phyloP scores from a whole-genome alignment of 2,113 vertebrate genomes.

The Spheniscus mendiculus region DNA sequence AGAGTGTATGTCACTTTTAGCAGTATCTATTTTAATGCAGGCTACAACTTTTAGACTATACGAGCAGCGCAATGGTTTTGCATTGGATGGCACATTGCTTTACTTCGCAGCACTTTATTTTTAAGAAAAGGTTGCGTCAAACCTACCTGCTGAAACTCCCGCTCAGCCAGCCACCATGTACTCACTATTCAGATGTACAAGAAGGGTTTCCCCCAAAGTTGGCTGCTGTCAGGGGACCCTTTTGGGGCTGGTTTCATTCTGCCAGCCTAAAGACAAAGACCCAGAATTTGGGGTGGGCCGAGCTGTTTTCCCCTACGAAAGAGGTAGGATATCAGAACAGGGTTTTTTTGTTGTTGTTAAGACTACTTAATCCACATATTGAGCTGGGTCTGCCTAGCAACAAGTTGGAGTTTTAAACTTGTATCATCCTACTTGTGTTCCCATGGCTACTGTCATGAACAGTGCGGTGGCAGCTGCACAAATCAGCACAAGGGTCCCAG shows the following conservation, averaged over 20 bases:
- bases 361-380: slow-evolving; percentile 50
- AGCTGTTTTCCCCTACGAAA: neutral
- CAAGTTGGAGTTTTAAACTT: slow-evolving; percentile 75
- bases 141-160: neutral
- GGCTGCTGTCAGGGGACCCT: neutral
- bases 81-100: neutral
- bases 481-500: slow-evolving; percentile 62
- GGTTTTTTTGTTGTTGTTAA: neutral
- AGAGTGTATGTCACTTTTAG: neutral
- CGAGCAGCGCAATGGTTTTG: neutral
- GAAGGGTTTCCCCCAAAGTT: neutral
- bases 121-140: neutral
- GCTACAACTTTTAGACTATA: neutral
- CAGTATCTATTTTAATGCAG: slow-evolving; percentile 50
- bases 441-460: slow-evolving; percentile 77
- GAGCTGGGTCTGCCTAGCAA: slow-evolving; percentile 74
- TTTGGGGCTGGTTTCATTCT: neutral
- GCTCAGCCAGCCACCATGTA: neutral
- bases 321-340: neutral
- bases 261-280: neutral
- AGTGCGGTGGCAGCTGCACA: slow-evolving; percentile 58
- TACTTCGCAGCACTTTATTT: neutral
- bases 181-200: neutral
- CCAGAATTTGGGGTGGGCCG: neutral
- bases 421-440: slow-evolving; percentile 72